phyloP scores from a whole-genome alignment of 2,888 invertebrate species.

The Xanthorhoe designata region DNA sequence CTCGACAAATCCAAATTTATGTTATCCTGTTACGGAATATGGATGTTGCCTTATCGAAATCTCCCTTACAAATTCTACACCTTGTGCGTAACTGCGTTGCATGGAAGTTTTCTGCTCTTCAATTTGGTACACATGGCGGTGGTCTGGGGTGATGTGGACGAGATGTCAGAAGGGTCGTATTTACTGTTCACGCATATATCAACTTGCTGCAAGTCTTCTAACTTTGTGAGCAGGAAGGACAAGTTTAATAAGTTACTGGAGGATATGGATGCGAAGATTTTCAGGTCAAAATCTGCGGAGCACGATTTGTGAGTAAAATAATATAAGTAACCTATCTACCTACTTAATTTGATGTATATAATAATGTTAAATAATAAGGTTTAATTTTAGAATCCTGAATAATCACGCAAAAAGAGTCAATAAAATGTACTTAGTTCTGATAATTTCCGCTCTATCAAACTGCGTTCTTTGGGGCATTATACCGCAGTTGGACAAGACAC shows the following conservation, averaged over 20 bases:
- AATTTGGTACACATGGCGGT: conserved; percentile 12
- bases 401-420: conserved; percentile 11
- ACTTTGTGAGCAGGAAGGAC: conserved; percentile 9
- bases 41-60: conserved; percentile 9
- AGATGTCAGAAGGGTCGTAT: conserved; percentile 16
- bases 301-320: conserved; percentile 16
- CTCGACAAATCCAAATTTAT: neutral
- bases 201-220: neutral
- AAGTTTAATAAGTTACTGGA: neutral
- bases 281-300: conserved; percentile 4
- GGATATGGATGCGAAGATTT: conserved; percentile 7
- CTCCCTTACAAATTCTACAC: conserved; percentile 1
- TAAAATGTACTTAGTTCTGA: neutral
- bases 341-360: no score
- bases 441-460: neutral
- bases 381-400: conserved; percentile 6
- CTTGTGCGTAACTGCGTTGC: neutral
- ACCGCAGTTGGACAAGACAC: conserved; percentile 9
- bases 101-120: neutral
- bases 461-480: neutral
- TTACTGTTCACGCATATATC: conserved; percentile 8
- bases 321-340: no score
- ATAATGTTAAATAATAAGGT: no score
- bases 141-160: conserved; percentile 16
- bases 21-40: conserved; percentile 2